Evolutionary conservation across 2,113 vertebrate species (phyloP).

Genomic region (Tauraco erythrolophus): DNA sequence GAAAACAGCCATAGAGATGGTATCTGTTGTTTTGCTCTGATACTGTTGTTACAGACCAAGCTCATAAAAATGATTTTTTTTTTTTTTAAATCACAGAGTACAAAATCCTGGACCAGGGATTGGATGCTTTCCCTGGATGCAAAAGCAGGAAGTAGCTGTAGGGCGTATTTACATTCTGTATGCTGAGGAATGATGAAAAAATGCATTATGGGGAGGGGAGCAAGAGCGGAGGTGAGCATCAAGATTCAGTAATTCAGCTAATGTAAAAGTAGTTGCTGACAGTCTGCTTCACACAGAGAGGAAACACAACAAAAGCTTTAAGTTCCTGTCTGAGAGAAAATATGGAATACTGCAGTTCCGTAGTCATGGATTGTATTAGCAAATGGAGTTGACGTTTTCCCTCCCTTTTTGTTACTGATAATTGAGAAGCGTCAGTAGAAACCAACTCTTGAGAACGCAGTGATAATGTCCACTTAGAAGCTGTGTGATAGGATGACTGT

Average conservation of each 20-base stretch:
- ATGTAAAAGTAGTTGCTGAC: slow-evolving; percentile 48
- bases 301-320: neutral
- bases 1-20: neutral
- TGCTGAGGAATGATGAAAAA: neutral
- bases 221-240: neutral
- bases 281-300: neutral
- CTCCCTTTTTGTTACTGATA: neutral
- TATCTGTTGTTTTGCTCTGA: neutral
- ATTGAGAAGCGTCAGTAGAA: neutral
- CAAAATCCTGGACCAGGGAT: neutral
- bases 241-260: slow-evolving; percentile 45
- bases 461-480: neutral
- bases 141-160: slow-evolving; percentile 9
- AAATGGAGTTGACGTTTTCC: neutral
- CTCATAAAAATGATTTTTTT: neutral
- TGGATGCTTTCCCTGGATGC: neutral
- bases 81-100: neutral
- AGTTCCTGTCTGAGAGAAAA: neutral
- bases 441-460: neutral
- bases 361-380: neutral
- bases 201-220: slow-evolving; percentile 29
- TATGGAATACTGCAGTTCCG: neutral
- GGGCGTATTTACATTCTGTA: neutral
- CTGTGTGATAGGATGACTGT: neutral
- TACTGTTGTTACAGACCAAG: neutral